These are phyloP conservation scores for Nomada flava DNA, from an alignment of 2,888 invertebrate genomes.

Conservation along the genomic window DNA sequence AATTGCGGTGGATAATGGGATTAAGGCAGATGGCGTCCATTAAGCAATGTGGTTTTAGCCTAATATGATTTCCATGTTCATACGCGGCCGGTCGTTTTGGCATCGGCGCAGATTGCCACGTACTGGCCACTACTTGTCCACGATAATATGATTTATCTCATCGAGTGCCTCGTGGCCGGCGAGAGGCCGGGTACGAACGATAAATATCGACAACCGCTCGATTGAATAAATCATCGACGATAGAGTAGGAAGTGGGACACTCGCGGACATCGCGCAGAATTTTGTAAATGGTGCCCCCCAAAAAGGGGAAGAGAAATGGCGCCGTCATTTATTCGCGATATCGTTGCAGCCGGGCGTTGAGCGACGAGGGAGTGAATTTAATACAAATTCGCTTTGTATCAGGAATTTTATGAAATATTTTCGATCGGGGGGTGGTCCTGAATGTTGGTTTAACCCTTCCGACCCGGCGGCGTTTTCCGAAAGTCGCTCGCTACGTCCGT, in stretches of 20 bases:
- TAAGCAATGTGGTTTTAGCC: conserved; percentile 68
- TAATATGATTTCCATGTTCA: conserved; percentile 69
- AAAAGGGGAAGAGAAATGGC: conserved; percentile 53
- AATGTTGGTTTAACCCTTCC: too few relatives aligned
- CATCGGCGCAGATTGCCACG: conserved; percentile 65
- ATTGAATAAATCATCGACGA: conserved; percentile 73
- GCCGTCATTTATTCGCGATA: conserved; percentile 24
- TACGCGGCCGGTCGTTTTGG: conserved; percentile 61
- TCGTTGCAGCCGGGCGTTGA: neutral
- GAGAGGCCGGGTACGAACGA: conserved; percentile 50
- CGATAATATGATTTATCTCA: conserved; percentile 73
- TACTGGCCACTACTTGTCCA: conserved; percentile 72
- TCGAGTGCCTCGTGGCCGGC: conserved; percentile 64
- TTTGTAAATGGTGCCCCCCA: conserved; percentile 46
- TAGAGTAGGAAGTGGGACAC: conserved; percentile 57
- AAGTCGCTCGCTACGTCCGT: too few relatives aligned
- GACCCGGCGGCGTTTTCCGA: too few relatives aligned
- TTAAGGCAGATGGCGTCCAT: conserved; percentile 62
- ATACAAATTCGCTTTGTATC: too few relatives aligned
- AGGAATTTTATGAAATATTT: too few relatives aligned
- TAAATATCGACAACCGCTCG: conserved; percentile 72
- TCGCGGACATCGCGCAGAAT: conserved; percentile 8
- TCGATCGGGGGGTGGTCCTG: too few relatives aligned
- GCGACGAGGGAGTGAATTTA: too few relatives aligned
- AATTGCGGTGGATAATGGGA: conserved; percentile 56